Conservation (phyloP, 2,797 vertebrate genomes). For the Myripristis murdjan region DNA sequence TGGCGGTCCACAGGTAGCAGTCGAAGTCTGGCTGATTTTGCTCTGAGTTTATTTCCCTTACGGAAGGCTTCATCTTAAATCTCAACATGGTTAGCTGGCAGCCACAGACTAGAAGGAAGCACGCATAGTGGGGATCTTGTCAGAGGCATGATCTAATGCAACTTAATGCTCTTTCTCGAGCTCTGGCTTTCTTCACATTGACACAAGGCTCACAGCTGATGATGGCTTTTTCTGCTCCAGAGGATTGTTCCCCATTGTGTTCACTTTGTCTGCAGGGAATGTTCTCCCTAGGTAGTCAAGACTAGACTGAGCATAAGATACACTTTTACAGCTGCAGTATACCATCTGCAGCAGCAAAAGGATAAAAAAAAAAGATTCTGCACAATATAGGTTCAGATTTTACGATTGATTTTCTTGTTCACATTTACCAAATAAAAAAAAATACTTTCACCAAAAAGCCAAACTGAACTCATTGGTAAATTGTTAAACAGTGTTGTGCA, state of each 20-base stretch:
- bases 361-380: constrained; percentile 13
- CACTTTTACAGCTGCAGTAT: constrained; percentile 43
- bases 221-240: constrained; percentile 44
- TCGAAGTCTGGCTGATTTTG: constrained; percentile 54
- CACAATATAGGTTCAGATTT: constrained; percentile 36
- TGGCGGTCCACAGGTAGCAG: constrained; percentile 45
- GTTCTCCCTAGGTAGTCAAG: constrained; percentile 39
- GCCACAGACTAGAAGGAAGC: constrained; percentile 16
- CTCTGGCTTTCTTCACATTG: constrained; percentile 35
- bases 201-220: constrained; percentile 46
- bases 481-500: constrained; percentile 52
- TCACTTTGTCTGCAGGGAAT: constrained; percentile 52
- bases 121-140: constrained; percentile 32
- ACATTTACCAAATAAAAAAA: constrained; percentile 33
- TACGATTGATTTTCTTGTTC: constrained; percentile 39
- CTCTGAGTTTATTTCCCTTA: constrained; percentile 44
- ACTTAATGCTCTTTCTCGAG: constrained; percentile 41
- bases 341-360: constrained; percentile 26
- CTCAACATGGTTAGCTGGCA: constrained; percentile 25
- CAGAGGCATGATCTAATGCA: constrained; percentile 50
- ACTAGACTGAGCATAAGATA: constrained; percentile 33
- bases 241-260: constrained; percentile 44
- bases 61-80: constrained; percentile 43
- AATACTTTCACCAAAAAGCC: constrained; percentile 26
- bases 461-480: constrained; percentile 32